These are phyloP conservation scores for Liodrosophila aerea DNA, from an alignment of 2,888 invertebrate species.

Conservation along the genomic window DNA sequence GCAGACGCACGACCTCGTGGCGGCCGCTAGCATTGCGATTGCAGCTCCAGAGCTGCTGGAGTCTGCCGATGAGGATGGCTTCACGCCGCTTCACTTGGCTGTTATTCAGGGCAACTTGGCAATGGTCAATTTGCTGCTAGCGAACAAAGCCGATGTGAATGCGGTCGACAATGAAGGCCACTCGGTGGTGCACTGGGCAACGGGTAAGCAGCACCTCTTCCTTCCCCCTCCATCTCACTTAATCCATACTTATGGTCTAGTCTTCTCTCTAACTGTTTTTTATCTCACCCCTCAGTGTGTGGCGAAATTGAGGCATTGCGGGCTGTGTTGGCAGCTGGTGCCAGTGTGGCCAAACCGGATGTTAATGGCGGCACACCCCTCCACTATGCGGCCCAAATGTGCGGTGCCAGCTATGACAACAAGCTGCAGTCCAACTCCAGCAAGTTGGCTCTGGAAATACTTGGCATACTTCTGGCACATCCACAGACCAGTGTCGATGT, in stretches of 20 bases:
- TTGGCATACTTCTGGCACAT: constrained; percentile 90
- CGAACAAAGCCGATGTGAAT: constrained; percentile 94
- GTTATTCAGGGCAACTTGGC: constrained; percentile 96
- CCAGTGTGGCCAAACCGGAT: constrained; percentile 93
- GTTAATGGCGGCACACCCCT: constrained; percentile 97
- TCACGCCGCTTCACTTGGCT: constrained; percentile 96
- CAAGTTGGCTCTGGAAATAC: constrained; percentile 84
- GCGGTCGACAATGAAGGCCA: constrained; percentile 96
- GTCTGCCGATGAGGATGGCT: constrained; percentile 95
- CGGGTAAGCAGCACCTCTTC: constrained; percentile 85
- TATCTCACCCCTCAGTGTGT: constrained; percentile 87
- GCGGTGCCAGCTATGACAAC: constrained; percentile 89
- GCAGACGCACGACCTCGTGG: constrained; percentile 83
- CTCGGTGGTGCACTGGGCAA: constrained; percentile 98
- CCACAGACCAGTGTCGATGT: constrained; percentile 92
- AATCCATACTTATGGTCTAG: neutral
- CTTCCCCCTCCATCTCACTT: neutral
- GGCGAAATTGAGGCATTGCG: constrained; percentile 95
- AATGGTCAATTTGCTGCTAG: constrained; percentile 92
- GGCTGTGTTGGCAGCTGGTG: constrained; percentile 92
- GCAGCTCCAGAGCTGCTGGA: constrained; percentile 93
- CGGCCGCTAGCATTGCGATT: constrained; percentile 90
- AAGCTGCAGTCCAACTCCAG: constrained; percentile 80
- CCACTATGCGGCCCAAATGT: constrained; percentile 99
- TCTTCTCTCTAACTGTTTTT: neutral